Evolutionary conservation across 2,797 vertebrate genomes (phyloP).

Genomic region (Distichodus sexfasciatus): DNA sequence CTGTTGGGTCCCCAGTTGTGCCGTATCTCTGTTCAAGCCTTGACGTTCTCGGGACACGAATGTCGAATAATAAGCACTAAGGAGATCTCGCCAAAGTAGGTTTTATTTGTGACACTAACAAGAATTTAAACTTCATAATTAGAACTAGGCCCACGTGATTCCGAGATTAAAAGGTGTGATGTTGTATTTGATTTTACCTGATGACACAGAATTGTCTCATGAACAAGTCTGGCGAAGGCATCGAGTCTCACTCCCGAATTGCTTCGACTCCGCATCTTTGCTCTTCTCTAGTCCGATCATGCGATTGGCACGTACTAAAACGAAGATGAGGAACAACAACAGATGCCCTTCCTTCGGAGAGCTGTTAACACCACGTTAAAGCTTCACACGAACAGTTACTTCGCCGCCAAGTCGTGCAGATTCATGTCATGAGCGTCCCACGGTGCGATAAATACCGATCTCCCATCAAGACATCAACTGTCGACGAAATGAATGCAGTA

Average conservation of each 20-base stretch:
- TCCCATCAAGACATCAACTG: no score
- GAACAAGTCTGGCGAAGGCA: conserved; percentile 87
- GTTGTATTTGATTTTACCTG: conserved; percentile 75
- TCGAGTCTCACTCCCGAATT: conserved; percentile 95
- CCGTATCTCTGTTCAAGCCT: neutral
- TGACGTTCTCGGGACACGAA: no score
- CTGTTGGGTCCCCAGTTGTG: conserved; percentile 6
- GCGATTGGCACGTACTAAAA: neutral
- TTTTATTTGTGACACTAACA: no score
- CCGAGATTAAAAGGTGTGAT: neutral
- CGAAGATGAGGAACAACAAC: neutral
- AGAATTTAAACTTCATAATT: neutral
- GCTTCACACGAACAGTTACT: no score
- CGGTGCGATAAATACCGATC: no score
- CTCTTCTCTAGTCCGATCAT: neutral
- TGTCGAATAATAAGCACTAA: neutral
- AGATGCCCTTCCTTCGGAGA: neutral
- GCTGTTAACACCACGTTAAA: no score
- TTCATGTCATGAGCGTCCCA: no score
- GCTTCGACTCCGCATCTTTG: conserved; percentile 90
- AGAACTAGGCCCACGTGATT: neutral
- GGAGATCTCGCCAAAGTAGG: no score
- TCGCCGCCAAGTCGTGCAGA: no score
- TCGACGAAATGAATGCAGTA: no score
- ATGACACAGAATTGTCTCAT: conserved; percentile 90